Evolutionary conservation across 2,888 invertebrate species (phyloP), one percentile per base, ranked within the genome.

Genomic region (Heliconius sara): DNA sequence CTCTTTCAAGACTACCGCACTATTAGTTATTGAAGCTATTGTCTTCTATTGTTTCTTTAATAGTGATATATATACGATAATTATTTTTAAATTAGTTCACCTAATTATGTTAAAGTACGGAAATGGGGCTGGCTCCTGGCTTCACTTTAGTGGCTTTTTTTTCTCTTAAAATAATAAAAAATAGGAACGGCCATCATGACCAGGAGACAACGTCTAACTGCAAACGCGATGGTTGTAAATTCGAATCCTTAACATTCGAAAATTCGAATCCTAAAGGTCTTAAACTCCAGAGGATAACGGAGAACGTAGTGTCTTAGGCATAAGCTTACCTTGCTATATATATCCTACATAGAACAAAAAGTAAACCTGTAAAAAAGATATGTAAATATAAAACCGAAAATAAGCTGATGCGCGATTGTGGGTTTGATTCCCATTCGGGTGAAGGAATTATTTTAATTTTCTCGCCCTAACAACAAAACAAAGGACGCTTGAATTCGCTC

Each of bases 1-100:
- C 43, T 65, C 19, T 65, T 63, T 75, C 22, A 75, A 63, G 74
- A 25, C 34, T 57, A 65, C 74, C 74, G 74, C 60, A 60, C 19
- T 74, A 60, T 52, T 52, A 19, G 74, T 13, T n/a, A 47, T 71
- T 71, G 71, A 57, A 19, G 74, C 12, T n/a, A 47, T 71, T 71
- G 71, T 73, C 68, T 68, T 68, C 13, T n/a, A 43, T 68, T 16
- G 43, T 30, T 30, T 30, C 43, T 25, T 34, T 13, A n/a, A 2
- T 47, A 30, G 13, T 75, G 19, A 43, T 65, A 63, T n/a, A 75
- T 34, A 22, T 7, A n/a, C 6, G n/a, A 12, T 73, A n/a, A 52
- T 34, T 57, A 57, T 12, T 73, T 57, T 43, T 47, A 70, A 70
- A 70, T 68, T 68, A 65, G 65, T 27, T 65, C 7, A 27, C 27